Evolutionary conservation across 2,888 invertebrate genomes (phyloP).

Genomic region (Eudemis profundana): DNA sequence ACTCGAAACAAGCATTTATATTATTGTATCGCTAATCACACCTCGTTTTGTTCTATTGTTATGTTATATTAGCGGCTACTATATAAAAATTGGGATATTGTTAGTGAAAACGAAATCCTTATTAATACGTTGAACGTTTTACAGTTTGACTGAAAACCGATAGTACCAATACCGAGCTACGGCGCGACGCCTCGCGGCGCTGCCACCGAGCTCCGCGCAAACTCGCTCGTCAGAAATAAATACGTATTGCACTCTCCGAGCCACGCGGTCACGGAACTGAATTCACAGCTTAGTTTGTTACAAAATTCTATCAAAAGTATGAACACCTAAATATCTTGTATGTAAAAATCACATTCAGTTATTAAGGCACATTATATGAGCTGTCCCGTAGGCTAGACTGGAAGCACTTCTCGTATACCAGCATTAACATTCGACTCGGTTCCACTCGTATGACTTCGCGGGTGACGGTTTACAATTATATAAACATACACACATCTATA

Average conservation of each 20-base stretch:
- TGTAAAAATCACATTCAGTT: slow-evolving; percentile 43
- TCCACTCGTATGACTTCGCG: slow-evolving; percentile 64
- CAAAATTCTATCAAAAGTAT: slow-evolving; percentile 41
- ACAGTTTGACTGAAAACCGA: slow-evolving; percentile 44
- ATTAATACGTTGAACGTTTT: slow-evolving; percentile 39
- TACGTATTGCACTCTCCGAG: slow-evolving; percentile 75
- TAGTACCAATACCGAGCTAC: slow-evolving; percentile 17
- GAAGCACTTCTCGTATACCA: slow-evolving; percentile 54
- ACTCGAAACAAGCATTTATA: slow-evolving; percentile 52
- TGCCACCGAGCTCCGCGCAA: slow-evolving; percentile 11
- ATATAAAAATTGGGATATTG: slow-evolving; percentile 63
- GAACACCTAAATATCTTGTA: slow-evolving; percentile 39
- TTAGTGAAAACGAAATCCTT: slow-evolving; percentile 63
- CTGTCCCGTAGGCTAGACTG: slow-evolving; percentile 60
- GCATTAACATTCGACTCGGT: slow-evolving; percentile 38
- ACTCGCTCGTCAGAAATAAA: slow-evolving; percentile 61
- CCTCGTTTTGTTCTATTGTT: slow-evolving; percentile 61
- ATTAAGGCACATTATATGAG: slow-evolving; percentile 75
- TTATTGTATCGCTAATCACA: slow-evolving; percentile 61
- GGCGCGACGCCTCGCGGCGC: slow-evolving; percentile 9
- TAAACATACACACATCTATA: slow-evolving; percentile 79
- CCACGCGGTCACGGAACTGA: slow-evolving; percentile 55
- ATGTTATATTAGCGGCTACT: slow-evolving; percentile 63
- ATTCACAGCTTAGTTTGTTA: slow-evolving; percentile 47
- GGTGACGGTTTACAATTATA: slow-evolving; percentile 72